Base-by-base conservation (phyloP, 1,140 invertebrate species). In the Sipha flava region DNA sequence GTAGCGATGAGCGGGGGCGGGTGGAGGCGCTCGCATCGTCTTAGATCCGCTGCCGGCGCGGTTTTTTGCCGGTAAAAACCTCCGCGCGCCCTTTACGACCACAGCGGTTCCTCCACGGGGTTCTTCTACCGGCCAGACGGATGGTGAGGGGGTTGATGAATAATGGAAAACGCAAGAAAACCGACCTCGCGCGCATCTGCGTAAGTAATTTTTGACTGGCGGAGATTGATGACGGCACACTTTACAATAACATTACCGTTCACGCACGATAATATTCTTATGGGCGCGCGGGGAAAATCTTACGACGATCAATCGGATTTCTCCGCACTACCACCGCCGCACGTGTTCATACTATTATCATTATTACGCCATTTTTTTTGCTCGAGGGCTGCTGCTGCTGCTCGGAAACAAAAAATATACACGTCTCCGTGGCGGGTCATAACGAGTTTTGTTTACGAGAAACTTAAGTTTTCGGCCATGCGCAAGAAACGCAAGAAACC, bases 121-220 rank as follows among this genome's bases (percentile, higher is more conserved):
- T 12, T 6, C 31, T 6, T 12, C 59, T 6, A 18, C 23, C 31
- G 29, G 2, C 34, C 34, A n/a, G 4, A n/a, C n/a, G 14, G 34
- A 23, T 18, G 3, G 9, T 1, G 59, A 3, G 31, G 14, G 23
- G 57, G n/a, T n/a, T 34, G 34, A 75, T 57, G 72, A 75, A 75
- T 75, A 75, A 75, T 75, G 72, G 72, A 75, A 75, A 75, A 75
- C 72, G 72, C 72, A 75, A 75, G 72, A 75, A 75, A 75, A 75
- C 72, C 72, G 29, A 54, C 72, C 72, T 54, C 72, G n/a, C n/a
- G n/a, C 14, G 47, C 72, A 75, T 75, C 72, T 75, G 72, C 72
- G 72, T 75, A 37, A 57, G 49, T 75, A 75, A 75, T 75, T 75
- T 75, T 75, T 75, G 72, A 31, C 49, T 37, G 72, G 72, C 47